These are phyloP conservation scores for Pectinophora gossypiella DNA, from an alignment of 1,140 invertebrate species.

Conservation along the genomic window DNA sequence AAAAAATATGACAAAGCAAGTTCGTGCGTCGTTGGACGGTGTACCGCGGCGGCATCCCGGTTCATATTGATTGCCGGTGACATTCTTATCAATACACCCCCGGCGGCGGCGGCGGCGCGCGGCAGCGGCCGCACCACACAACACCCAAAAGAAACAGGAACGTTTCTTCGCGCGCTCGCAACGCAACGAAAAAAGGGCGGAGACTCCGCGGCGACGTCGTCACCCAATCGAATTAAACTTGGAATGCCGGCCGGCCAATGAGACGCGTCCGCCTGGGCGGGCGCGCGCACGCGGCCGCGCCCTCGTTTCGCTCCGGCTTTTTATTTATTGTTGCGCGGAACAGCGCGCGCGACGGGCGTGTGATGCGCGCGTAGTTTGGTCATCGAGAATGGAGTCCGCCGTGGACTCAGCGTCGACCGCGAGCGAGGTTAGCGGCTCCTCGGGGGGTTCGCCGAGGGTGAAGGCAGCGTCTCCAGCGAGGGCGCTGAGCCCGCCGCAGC, in stretches of 20 bases:
- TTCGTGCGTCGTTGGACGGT: slow-evolving; percentile 8
- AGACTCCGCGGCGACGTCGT: slow-evolving; percentile 44
- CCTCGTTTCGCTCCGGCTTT: slow-evolving; percentile 58
- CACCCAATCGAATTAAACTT: slow-evolving; percentile 36
- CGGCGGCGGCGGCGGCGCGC: slow-evolving; percentile 44
- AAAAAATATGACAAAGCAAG: slow-evolving; percentile 21
- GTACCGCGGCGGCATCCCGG: slow-evolving; percentile 34
- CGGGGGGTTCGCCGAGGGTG: slow-evolving; percentile 75
- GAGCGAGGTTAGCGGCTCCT: slow-evolving; percentile 80
- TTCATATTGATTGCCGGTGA: slow-evolving; percentile 77
- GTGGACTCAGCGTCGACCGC: slow-evolving; percentile 82
- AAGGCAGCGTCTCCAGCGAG: slow-evolving; percentile 76
- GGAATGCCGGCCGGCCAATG: slow-evolving; percentile 39
- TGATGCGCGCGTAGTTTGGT: slow-evolving; percentile 56
- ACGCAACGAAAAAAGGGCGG: slow-evolving; percentile 70
- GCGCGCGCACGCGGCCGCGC: slow-evolving; percentile 64
- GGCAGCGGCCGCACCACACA: slow-evolving; percentile 57
- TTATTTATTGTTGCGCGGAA: slow-evolving; percentile 71
- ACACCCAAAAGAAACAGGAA: slow-evolving; percentile 70
- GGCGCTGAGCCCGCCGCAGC: slow-evolving; percentile 77
- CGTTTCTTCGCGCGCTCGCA: slow-evolving; percentile 66
- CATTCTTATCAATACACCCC: slow-evolving; percentile 79
- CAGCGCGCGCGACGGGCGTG: slow-evolving; percentile 64
- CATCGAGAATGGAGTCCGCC: slow-evolving; percentile 76
- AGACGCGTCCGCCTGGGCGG: slow-evolving; percentile 41